Percentiles rank a stretch among this genome's conserved stretches.
phyloP scores from a whole-genome alignment of 2,888 invertebrate genomes.

The Diarsia brunnea region DNA sequence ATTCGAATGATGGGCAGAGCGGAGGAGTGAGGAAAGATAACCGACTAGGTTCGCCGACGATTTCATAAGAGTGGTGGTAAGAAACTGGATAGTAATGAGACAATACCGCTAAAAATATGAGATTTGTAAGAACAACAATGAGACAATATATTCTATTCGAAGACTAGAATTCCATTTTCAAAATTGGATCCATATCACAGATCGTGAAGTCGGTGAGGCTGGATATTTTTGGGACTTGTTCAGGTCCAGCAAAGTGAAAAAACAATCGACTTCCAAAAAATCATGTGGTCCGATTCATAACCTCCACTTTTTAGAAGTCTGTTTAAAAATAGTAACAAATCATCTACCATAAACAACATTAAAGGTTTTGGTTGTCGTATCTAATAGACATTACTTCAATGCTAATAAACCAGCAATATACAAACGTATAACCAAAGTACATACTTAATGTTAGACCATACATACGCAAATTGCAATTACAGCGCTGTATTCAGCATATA shows the following conservation, averaged over 20 bases:
- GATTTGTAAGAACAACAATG: no score
- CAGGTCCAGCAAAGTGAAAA: no score
- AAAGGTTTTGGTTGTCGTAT: neutral
- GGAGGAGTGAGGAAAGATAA: neutral
- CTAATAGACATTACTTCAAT: neutral
- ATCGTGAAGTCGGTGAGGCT: no score
- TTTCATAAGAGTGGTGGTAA: neutral
- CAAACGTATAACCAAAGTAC: neutral
- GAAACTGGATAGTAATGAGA: neutral
- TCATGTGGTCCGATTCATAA: neutral
- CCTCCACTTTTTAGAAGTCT: neutral
- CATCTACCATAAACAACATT: neutral
- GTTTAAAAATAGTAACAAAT: neutral
- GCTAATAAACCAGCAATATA: neutral
- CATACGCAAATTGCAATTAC: constrained; percentile 53
- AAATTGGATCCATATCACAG: no score
- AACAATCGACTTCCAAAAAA: no score
- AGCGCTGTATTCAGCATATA: constrained; percentile 30
- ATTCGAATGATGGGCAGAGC: neutral
- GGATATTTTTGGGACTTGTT: no score
- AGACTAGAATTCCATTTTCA: no score
- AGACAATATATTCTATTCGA: neutral
- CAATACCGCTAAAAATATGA: no score
- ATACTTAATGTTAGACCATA: constrained; percentile 29
- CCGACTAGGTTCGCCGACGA: neutral